Percentiles rank a stretch among this genome's conserved stretches.
Conservation (phyloP, 2,113 vertebrate genomes). For the Alosa alosa region DNA sequence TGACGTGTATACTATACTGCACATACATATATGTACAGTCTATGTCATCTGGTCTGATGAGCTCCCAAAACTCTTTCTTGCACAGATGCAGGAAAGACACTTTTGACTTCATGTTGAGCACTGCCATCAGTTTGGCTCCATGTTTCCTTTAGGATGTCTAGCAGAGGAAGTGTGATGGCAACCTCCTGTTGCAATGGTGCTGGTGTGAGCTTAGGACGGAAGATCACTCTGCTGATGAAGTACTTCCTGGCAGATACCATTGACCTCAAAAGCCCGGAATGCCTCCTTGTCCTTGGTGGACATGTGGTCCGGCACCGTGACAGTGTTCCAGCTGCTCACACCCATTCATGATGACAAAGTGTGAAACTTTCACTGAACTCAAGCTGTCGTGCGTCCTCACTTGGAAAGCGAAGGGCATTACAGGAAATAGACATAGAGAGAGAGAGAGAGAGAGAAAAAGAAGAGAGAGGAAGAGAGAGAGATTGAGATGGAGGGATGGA, state of each 20-base stretch:
- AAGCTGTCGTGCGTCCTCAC: slow-evolving; percentile 55
- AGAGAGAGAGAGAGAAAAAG: background rate
- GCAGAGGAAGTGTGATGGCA: background rate
- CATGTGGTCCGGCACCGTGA: slow-evolving; percentile 41
- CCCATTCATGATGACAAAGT: slow-evolving; percentile 50
- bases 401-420: slow-evolving; percentile 58
- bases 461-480: background rate
- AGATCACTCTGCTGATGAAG: background rate
- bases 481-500: background rate
- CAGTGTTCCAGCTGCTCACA: slow-evolving; percentile 63
- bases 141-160: background rate
- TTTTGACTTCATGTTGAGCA: background rate
- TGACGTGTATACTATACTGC: too few relatives aligned
- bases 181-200: background rate
- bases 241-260: background rate
- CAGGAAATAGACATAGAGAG: slow-evolving; percentile 33
- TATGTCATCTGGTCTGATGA: background rate
- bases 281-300: slow-evolving; percentile 29
- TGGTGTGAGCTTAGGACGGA: background rate
- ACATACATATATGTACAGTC: too few relatives aligned
- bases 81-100: background rate
- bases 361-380: slow-evolving; percentile 51
- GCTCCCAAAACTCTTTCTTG: background rate
- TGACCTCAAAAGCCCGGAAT: slow-evolving; percentile 39
- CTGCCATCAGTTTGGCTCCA: background rate